Base-by-base conservation (phyloP, 1,140 invertebrate species). In the Drosophila ficusphila region DNA sequence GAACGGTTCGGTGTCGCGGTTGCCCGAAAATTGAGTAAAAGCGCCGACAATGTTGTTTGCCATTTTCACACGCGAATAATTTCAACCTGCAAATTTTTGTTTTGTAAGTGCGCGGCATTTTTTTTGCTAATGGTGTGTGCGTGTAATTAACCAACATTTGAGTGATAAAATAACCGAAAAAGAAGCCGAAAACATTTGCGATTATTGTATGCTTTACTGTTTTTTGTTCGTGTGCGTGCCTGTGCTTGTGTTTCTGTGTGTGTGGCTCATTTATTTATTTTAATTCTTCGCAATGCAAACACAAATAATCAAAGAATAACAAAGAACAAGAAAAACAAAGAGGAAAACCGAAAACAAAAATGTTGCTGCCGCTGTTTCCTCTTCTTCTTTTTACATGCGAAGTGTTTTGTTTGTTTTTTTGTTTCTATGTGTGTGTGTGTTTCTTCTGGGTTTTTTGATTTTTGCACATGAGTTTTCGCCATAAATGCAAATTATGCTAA, bases 151-250 rank as follows among this genome's bases (percentile, higher is more conserved):
- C 9, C 27, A 64, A 64, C 39, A 31, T 58, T 69, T 25, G 8
- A 39, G 44, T 70, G 67, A 18, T 6, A 61, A 25, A 33, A 46
- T 33, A 8, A 46, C 27, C 6, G 9, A 29, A 38, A 16, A 7
- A 19, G 12, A 34, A 31, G 41, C 12, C 14, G 36, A 62, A 49
- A 25, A 14, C 42, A 65, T 42, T 67, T 68, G 31, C 23, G 53
- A 56, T 62, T 73, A 73, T 62, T 73, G 72, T 72, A 62, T 72
- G 68, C 47, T 70, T 70, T 71, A 42, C 19, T 21, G 41, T 58
- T 38, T 44, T 58, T 42, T 11, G 19, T 62, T 44, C 12, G 33
- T 12, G 56, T 64, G 33, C 6, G 19, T 60, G 33, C 18, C 14
- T 23, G 41, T 29, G 27, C 23, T 9, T 46, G 25, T 61, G 31